Evolutionary conservation across 2,113 vertebrate genomes (phyloP).

Genomic region (Nycticryphes semicollaris): DNA sequence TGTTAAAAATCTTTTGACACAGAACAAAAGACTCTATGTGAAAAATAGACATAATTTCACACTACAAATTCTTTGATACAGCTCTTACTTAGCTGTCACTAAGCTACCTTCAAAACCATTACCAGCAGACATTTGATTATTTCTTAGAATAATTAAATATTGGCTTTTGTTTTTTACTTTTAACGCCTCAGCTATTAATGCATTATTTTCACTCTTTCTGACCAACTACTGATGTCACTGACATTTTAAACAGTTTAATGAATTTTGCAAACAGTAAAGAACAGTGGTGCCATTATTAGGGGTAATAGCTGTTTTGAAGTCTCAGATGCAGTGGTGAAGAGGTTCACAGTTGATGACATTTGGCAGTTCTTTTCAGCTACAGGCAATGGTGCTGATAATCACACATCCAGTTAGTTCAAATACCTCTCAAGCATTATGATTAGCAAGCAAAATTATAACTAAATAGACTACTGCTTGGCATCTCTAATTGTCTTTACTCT

Average conservation of each 20-base stretch:
- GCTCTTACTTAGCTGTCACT: background rate
- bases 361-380: conserved; percentile 54
- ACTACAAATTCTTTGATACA: background rate
- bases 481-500: background rate
- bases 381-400: conserved; percentile 50
- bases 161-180: background rate
- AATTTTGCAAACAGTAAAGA: conserved; percentile 19
- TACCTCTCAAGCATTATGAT: conserved; percentile 36
- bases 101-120: background rate
- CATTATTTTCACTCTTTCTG: conserved; percentile 9
- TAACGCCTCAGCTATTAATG: background rate
- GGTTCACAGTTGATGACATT: conserved; percentile 13
- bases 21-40: background rate
- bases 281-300: conserved; percentile 12
- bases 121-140: background rate
- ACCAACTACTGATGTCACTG: conserved; percentile 37
- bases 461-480: conserved; percentile 12
- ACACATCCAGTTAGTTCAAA: conserved; percentile 30
- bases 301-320: conserved; percentile 14
- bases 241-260: conserved; percentile 9
- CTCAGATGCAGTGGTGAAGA: conserved; percentile 10
- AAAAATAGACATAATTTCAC: background rate
- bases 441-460: conserved; percentile 40
- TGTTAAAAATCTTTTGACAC: background rate
- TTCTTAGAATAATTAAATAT: conserved; percentile 1